Evolutionary conservation across 2,888 invertebrate species (phyloP).

Genomic region (Neria commutata): DNA sequence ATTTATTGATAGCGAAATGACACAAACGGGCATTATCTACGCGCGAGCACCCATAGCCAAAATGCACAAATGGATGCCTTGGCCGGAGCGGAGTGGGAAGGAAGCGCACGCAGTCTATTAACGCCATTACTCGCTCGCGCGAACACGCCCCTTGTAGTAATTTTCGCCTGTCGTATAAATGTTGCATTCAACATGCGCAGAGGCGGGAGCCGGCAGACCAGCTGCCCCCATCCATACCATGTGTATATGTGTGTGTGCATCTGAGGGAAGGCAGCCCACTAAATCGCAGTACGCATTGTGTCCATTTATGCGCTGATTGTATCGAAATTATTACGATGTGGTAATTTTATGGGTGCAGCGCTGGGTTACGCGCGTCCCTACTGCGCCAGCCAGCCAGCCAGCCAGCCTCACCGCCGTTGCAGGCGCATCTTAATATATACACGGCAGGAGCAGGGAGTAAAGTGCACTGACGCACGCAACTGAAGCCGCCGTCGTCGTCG

Average conservation of each 20-base stretch:
- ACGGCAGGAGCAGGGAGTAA: neutral
- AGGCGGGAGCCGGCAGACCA: neutral
- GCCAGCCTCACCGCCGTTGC: too few species aligned
- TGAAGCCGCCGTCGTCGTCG: neutral
- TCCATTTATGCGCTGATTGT: constrained; percentile 35
- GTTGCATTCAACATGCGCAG: constrained; percentile 2
- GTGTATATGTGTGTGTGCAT: neutral
- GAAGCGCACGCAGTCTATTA: constrained; percentile 7
- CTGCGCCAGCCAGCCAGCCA: neutral
- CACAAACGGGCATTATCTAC: constrained; percentile 7
- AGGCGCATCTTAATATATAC: constrained; percentile 1
- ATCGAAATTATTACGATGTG: constrained; percentile 49
- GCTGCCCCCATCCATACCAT: neutral
- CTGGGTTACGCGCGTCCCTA: neutral
- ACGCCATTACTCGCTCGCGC: constrained; percentile 26
- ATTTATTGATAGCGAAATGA: constrained; percentile 26
- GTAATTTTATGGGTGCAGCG: constrained; percentile 42
- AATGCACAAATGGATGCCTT: too few species aligned
- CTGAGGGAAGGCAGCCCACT: neutral
- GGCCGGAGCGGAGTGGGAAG: too few species aligned
- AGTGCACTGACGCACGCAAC: neutral
- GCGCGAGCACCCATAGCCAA: constrained; percentile 1
- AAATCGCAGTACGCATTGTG: neutral
- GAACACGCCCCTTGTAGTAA: constrained; percentile 25
- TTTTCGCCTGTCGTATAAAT: constrained; percentile 18